Percentiles rank a stretch among this genome's conserved stretches.
phyloP scores from a whole-genome alignment of 2,797 vertebrate species.

The Enteromius radiatus region DNA sequence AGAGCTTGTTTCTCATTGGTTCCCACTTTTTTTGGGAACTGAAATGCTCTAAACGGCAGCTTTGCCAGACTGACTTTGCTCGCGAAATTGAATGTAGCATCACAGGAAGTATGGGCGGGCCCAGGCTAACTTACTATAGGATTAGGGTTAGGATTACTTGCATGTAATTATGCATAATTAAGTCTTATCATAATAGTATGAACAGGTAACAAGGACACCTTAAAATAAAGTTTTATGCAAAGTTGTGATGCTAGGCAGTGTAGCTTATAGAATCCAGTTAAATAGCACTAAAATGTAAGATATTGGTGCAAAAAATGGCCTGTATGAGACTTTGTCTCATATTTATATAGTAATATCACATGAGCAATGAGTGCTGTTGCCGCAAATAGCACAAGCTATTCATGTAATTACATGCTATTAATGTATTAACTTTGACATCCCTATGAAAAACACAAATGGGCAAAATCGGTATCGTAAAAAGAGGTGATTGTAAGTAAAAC shows the following conservation, averaged over 20 bases:
- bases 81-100: no score
- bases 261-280: not conserved
- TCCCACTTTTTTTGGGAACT: no score
- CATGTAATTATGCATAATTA: not conserved
- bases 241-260: not conserved
- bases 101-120: no score
- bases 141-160: not conserved
- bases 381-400: not conserved
- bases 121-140: no score
- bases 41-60: no score
- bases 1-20: no score
- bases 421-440: not conserved
- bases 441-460: not conserved
- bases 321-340: not conserved
- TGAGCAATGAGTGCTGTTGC: not conserved
- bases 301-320: not conserved
- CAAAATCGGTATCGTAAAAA: not conserved
- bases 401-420: not conserved
- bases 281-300: not conserved
- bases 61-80: no score
- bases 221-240: not conserved
- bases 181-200: not conserved
- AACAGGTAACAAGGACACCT: not conserved
- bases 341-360: not conserved
- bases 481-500: not conserved